These are phyloP conservation scores for Chymomyza costata DNA, from an alignment of 1,140 invertebrate species.

Conservation along the genomic window DNA sequence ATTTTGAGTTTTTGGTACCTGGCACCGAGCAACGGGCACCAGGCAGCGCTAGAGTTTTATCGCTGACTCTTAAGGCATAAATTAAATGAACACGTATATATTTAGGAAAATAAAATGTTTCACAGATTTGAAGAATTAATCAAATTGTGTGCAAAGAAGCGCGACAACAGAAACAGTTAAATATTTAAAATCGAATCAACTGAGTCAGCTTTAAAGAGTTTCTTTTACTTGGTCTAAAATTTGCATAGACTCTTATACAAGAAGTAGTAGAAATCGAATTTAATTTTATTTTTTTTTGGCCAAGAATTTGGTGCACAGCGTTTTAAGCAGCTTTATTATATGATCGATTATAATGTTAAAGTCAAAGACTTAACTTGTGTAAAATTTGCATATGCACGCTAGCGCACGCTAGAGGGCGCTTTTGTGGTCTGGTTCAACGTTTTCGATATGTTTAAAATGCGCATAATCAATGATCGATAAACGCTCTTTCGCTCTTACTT, in stretches of 20 bases:
- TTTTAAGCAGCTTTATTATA: not conserved
- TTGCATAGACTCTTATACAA: not conserved
- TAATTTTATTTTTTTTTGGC: not conserved
- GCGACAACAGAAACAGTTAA: constrained; percentile 34
- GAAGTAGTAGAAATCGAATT: constrained; percentile 21
- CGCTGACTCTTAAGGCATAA: constrained; percentile 67
- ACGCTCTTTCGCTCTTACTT: constrained; percentile 3
- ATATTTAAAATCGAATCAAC: constrained; percentile 35
- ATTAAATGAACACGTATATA: constrained; percentile 36
- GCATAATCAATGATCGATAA: constrained; percentile 47
- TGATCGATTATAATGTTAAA: constrained; percentile 43
- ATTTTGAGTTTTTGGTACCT: constrained; percentile 53
- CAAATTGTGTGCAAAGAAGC: constrained; percentile 29
- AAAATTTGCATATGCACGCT: no score
- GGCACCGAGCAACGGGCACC: constrained; percentile 36
- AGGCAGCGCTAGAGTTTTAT: constrained; percentile 3
- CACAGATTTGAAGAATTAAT: constrained; percentile 59
- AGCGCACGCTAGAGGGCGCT: no score
- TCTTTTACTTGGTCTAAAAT: constrained; percentile 42
- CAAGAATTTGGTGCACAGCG: constrained; percentile 41
- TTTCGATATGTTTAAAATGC: no score
- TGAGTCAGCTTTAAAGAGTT: constrained; percentile 17
- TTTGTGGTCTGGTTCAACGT: no score
- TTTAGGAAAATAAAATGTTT: constrained; percentile 54
- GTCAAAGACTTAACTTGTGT: no score